Conservation (phyloP, 2,888 invertebrate species). For the Chymomyza caudatula region DNA sequence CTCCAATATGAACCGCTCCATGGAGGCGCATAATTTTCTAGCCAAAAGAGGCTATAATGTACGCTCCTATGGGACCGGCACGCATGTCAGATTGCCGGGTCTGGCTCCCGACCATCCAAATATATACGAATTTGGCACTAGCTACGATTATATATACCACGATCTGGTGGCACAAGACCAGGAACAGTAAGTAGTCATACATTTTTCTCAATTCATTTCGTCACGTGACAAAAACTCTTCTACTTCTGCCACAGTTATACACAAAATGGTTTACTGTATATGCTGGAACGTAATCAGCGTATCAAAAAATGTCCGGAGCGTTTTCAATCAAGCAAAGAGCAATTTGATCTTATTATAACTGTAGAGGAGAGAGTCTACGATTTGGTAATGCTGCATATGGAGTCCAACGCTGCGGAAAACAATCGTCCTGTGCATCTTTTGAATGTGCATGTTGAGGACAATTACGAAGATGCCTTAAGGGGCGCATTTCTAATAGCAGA, state of each 20-base stretch:
- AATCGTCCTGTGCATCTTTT: constrained; percentile 96
- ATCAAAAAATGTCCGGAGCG: constrained; percentile 96
- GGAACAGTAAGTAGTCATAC: constrained; percentile 84
- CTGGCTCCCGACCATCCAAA: constrained; percentile 95
- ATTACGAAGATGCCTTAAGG: constrained; percentile 99
- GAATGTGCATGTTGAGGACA: constrained; percentile 99
- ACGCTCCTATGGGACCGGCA: constrained; percentile 95
- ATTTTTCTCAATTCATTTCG: too few species aligned
- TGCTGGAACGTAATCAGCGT: constrained; percentile 97
- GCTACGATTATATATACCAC: constrained; percentile 97
- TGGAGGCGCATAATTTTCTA: constrained; percentile 99
- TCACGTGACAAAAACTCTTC: background rate
- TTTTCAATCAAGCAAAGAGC: constrained; percentile 92
- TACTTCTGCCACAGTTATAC: constrained; percentile 86
- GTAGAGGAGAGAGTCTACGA: constrained; percentile 99
- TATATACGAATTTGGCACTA: constrained; percentile 96
- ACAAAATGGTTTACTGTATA: constrained; percentile 98
- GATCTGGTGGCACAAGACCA: constrained; percentile 94
- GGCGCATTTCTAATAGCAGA: constrained; percentile 99
- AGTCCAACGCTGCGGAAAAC: constrained; percentile 86
- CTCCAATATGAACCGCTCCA: constrained; percentile 99
- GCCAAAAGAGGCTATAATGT: constrained; percentile 98
- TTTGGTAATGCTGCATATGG: constrained; percentile 96
- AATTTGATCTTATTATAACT: constrained; percentile 97
- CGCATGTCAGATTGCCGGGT: constrained; percentile 97